Evolutionary conservation across 2,888 invertebrate genomes (phyloP).

Genomic region (Hirtodrosophila cameraria): DNA sequence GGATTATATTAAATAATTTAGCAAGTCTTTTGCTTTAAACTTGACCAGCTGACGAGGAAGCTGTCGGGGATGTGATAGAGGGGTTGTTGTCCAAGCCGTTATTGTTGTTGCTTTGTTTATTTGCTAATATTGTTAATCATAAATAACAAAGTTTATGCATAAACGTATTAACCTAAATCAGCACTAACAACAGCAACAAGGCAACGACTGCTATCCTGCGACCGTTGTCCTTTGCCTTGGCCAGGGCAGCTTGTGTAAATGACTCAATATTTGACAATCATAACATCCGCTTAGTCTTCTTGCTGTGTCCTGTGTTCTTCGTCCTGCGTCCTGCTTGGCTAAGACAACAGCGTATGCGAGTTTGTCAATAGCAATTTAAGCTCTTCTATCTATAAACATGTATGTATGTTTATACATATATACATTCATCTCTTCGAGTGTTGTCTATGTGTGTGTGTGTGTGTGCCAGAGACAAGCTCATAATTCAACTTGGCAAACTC

Average conservation of each 20-base stretch:
- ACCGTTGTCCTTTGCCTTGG: slow-evolving; percentile 46
- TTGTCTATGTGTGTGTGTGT: slow-evolving; percentile 15
- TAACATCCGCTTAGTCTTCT: slow-evolving; percentile 62
- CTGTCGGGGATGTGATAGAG: background rate
- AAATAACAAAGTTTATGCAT: slow-evolving; percentile 75
- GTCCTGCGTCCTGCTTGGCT: slow-evolving; percentile 10
- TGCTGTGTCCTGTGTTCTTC: slow-evolving; percentile 9
- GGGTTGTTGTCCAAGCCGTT: background rate
- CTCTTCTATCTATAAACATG: slow-evolving; percentile 48
- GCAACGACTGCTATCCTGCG: slow-evolving; percentile 12
- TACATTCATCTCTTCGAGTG: slow-evolving; percentile 7
- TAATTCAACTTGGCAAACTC: slow-evolving; percentile 58
- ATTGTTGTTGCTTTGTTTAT: slow-evolving; percentile 46
- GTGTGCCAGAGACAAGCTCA: slow-evolving; percentile 53
- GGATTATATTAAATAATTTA: slow-evolving; percentile 68
- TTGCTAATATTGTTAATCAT: slow-evolving; percentile 69
- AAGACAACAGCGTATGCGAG: slow-evolving; percentile 42
- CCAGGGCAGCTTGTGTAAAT: slow-evolving; percentile 63
- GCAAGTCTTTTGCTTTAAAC: slow-evolving; percentile 51
- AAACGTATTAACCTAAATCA: slow-evolving; percentile 73
- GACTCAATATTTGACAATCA: slow-evolving; percentile 78
- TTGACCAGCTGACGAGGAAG: slow-evolving; percentile 16
- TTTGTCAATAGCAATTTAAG: slow-evolving; percentile 66
- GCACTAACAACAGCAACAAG: slow-evolving; percentile 44
- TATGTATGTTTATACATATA: slow-evolving; percentile 3